phyloP scores from a whole-genome alignment of 2,888 invertebrate genomes.

The Epinotia nisella region DNA sequence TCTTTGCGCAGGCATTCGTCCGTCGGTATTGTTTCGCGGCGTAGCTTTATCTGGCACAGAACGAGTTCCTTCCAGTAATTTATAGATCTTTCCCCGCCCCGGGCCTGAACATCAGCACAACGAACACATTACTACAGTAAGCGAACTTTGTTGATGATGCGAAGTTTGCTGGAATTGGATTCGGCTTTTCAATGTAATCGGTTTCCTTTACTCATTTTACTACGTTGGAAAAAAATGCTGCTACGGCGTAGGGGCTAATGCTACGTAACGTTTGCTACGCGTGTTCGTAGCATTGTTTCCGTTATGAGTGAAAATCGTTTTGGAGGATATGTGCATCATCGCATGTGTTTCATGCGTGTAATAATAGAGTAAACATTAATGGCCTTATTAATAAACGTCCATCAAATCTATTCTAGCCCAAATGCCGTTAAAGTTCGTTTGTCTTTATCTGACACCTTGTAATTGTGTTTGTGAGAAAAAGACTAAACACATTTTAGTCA shows the following conservation, averaged over 20 bases:
- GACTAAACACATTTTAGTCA: too few species aligned
- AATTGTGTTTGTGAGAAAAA: too few species aligned
- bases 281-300: not conserved
- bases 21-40: conserved; percentile 79
- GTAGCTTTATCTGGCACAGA: conserved; percentile 81
- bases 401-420: too few species aligned
- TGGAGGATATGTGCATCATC: not conserved
- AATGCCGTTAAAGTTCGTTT: too few species aligned
- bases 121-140: conserved; percentile 51
- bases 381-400: too few species aligned
- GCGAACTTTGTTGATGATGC: conserved; percentile 27
- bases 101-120: conserved; percentile 68
- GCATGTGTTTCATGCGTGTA: too few species aligned
- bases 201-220: not conserved
- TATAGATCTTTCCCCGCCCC: conserved; percentile 81
- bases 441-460: too few species aligned
- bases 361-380: not conserved
- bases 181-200: conserved; percentile 11
- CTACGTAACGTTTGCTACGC: not conserved
- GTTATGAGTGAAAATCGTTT: not conserved
- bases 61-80: conserved; percentile 82
- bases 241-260: not conserved
- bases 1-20: conserved; percentile 74
- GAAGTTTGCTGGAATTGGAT: conserved; percentile 24
- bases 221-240: not conserved